Percentiles rank a stretch among this genome's conserved stretches.
Conservation (phyloP, 2,113 vertebrate species). For the Pterocles gutturalis region DNA sequence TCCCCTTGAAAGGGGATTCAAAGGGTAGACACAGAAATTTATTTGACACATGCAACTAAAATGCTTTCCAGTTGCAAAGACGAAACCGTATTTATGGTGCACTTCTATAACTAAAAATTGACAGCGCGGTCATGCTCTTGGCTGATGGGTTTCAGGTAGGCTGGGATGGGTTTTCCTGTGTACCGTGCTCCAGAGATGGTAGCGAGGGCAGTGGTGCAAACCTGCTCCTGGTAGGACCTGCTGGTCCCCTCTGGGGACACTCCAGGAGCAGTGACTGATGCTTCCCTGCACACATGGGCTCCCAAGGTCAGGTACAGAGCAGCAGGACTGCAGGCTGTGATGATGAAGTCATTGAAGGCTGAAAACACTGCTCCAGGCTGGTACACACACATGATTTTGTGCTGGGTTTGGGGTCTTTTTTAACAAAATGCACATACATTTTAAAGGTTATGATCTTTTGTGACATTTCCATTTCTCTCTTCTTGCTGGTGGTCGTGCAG, state of each 20-base stretch:
- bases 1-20: background rate
- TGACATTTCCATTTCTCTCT: constrained; percentile 28
- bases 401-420: background rate
- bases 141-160: background rate
- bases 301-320: background rate
- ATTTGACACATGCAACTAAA: background rate
- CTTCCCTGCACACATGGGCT: accelerated
- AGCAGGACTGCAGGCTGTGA: background rate
- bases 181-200: background rate
- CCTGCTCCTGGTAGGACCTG: background rate
- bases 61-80: background rate
- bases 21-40: background rate
- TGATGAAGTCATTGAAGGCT: background rate
- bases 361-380: background rate
- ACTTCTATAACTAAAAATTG: background rate
- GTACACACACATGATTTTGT: background rate
- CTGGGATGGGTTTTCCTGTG: background rate
- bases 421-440: background rate
- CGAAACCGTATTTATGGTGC: background rate
- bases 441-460: constrained; percentile 42
- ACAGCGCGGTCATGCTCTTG: background rate
- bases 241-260: background rate
- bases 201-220: background rate
- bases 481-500: constrained; percentile 8
- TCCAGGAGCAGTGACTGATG: background rate